Evolutionary conservation across 2,797 vertebrate species (phyloP).

Genomic region (Tapera naevia): DNA sequence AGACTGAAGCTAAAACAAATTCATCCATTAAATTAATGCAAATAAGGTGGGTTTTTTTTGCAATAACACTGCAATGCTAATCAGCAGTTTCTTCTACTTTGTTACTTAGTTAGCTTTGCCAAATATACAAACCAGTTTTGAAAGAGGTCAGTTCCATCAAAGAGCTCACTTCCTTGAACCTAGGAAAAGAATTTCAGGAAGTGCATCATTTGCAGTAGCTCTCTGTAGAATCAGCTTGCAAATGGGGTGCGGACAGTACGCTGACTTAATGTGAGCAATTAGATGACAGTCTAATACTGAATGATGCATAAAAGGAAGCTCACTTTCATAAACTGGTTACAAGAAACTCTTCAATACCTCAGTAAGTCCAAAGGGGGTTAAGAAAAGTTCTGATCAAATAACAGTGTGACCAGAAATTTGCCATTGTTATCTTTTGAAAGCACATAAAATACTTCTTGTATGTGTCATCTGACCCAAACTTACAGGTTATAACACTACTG

Average conservation of each 20-base stretch:
- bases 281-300: constrained; percentile 61
- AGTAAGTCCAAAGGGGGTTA: constrained; percentile 25
- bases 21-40: neutral
- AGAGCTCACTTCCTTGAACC: constrained; percentile 1
- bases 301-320: constrained; percentile 40
- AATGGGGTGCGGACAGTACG: neutral
- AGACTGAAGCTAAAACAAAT: neutral
- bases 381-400: neutral
- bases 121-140: constrained; percentile 43
- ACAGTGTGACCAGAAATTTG: neutral
- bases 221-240: constrained; percentile 3
- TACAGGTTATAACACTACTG: neutral
- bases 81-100: constrained; percentile 40
- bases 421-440: neutral
- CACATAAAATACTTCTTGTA: neutral
- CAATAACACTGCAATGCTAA: neutral
- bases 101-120: constrained; percentile 44
- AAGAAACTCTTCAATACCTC: constrained; percentile 31
- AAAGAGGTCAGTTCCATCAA: constrained; percentile 40
- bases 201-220: neutral
- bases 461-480: neutral
- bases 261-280: constrained; percentile 57
- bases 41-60: neutral
- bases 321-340: constrained; percentile 55
- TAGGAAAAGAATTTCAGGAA: neutral